Conservation (phyloP, 2,797 vertebrate species). For the Lagocephalus sceleratus region DNA sequence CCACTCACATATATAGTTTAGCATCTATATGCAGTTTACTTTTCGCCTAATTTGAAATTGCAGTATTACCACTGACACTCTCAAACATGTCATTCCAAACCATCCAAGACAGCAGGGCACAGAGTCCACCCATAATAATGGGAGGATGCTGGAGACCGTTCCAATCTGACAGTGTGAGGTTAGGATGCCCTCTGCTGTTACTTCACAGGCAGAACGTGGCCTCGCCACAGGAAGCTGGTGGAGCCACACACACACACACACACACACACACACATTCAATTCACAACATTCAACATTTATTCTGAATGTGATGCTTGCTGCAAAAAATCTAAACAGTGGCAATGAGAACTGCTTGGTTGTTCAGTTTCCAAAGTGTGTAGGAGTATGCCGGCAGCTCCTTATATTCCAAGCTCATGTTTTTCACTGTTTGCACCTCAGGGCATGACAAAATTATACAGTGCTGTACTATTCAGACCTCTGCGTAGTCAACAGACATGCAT, state of each 20-base stretch:
- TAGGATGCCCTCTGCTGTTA: slow-evolving; percentile 73
- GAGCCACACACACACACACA: too few relatives aligned
- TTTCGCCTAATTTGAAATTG: background rate
- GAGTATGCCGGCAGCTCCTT: too few relatives aligned
- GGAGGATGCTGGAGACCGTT: background rate
- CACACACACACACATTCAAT: too few relatives aligned
- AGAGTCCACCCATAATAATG: background rate
- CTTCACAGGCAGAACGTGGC: slow-evolving; percentile 10
- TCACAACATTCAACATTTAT: too few relatives aligned
- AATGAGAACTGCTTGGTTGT: background rate
- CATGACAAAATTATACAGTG: too few relatives aligned
- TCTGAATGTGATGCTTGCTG: too few relatives aligned
- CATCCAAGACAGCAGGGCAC: background rate
- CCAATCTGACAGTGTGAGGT: slow-evolving; percentile 38
- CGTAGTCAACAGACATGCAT: too few relatives aligned
- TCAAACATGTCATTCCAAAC: slow-evolving; percentile 1
- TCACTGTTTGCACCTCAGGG: too few relatives aligned
- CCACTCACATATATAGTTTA: too few relatives aligned
- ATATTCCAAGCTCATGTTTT: too few relatives aligned
- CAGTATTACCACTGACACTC: background rate
- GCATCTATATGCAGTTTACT: background rate
- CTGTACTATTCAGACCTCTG: too few relatives aligned
- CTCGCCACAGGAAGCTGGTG: background rate
- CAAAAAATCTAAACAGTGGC: background rate
- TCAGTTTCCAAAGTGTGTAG: background rate